Base-by-base conservation (phyloP, 37 sponge, comb jelly and placozoan genomes). In the Oscarella lobularis region DNA sequence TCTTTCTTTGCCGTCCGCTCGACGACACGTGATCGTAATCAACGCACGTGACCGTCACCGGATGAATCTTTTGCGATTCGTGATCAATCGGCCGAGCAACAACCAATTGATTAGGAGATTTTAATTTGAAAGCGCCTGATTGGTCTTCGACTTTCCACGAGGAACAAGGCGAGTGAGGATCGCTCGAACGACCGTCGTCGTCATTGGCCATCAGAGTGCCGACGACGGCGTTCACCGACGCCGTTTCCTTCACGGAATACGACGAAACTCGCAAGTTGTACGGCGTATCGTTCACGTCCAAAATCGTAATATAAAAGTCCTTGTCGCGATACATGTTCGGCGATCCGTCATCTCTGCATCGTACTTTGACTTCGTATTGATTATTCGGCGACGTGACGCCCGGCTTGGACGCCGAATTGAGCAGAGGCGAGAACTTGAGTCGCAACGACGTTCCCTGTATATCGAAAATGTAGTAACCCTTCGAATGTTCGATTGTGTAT, bases 221-320 rank as follows among this genome's bases (percentile, higher is more conserved):
- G 31, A 68, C 71, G 71, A 35, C 33, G 31, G 71, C 6, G 31
- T 20, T 35, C 35, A 68, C 31, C 31, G 6, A 5, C 31, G 31
- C 71, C 6, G 29, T 68, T 14, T 68, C 71, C 31, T 5, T 30
- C 71, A 68, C 71, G 35, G 6, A 5, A 5, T 29, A 29, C 29
- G 6, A 34, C 35, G 6, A 30, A 5, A 68, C 35, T 4, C 31
- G 6, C 6, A 68, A 35, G 6, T 14, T 4, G 29, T 5, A 5
- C 4, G 71, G 71, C 6, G 71, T 32, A 4, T 68, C 71, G 71
- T 68, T 68, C 35, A 14, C 71, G 71, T 68, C 71, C 31, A 68
- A 35, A 4, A 68, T 68, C 31, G 5, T 68, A 35, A 68, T 68
- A 35, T 4, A 34, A 14, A 30, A 68, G 29, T 4, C 6, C 31